These are phyloP conservation scores for Agriopis leucophaearia DNA, from an alignment of 2,888 invertebrate genomes.

Conservation along the genomic window DNA sequence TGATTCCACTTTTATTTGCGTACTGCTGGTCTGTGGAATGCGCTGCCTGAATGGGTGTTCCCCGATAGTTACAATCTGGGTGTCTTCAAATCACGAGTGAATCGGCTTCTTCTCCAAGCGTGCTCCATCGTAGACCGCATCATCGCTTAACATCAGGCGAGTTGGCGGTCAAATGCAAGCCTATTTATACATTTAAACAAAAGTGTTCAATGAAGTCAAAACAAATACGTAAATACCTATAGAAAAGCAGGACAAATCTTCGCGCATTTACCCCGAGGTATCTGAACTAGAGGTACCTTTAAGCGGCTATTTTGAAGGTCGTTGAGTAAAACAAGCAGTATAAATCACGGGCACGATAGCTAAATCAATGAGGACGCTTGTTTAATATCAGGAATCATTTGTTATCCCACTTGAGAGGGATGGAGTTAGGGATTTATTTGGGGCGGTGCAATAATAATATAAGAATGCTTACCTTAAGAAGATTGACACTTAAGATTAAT, in stretches of 20 bases:
- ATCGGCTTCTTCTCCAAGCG: too few relatives aligned
- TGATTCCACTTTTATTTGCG: too few relatives aligned
- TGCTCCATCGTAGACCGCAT: too few relatives aligned
- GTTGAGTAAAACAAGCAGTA: constrained; percentile 35
- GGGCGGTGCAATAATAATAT: not conserved
- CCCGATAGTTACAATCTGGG: too few relatives aligned
- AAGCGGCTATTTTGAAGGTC: constrained; percentile 12
- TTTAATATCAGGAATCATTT: constrained; percentile 40
- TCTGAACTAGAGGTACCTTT: constrained; percentile 4
- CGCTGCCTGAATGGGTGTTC: too few relatives aligned
- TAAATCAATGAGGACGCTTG: constrained; percentile 39
- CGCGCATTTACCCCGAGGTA: not conserved
- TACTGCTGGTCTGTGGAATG: too few relatives aligned
- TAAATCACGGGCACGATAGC: constrained; percentile 35
- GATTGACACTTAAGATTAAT: too few relatives aligned
- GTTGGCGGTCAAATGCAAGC: too few relatives aligned
- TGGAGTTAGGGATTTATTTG: constrained; percentile 7
- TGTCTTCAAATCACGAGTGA: too few relatives aligned
- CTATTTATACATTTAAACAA: not conserved
- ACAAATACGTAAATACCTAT: too few relatives aligned
- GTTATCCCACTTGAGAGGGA: constrained; percentile 27
- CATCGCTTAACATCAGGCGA: too few relatives aligned
- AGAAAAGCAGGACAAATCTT: not conserved
- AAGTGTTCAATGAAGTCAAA: too few relatives aligned
- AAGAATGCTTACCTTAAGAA: not conserved